These are phyloP conservation scores for Apteryx owenii DNA, from an alignment of 2,113 vertebrate genomes.

Conservation along the genomic window DNA sequence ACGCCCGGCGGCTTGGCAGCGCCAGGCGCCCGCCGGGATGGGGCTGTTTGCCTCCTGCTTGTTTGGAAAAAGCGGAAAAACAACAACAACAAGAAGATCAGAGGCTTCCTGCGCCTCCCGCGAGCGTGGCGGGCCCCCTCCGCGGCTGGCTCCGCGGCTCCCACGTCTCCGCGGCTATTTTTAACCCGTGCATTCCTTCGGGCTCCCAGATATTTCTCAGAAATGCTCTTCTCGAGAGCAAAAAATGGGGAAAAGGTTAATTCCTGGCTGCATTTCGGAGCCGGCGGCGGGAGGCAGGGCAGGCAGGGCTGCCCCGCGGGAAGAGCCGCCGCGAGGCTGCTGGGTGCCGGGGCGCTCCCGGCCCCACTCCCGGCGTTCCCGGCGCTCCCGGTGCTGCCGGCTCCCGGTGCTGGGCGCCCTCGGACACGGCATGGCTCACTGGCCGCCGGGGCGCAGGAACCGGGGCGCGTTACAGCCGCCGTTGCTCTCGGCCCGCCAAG, in stretches of 20 bases:
- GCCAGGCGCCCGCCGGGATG: too few relatives aligned
- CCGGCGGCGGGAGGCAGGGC: accelerated
- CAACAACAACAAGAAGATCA: neutral
- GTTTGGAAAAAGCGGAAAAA: neutral
- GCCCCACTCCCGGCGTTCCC: too few relatives aligned
- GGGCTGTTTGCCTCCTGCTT: neutral
- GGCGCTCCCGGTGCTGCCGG: too few relatives aligned
- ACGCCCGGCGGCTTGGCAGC: too few relatives aligned
- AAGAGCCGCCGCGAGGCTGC: too few relatives aligned
- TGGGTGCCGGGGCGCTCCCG: neutral
- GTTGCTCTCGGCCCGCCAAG: neutral
- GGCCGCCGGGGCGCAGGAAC: too few relatives aligned
- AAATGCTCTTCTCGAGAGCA: neutral
- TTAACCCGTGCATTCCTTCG: neutral
- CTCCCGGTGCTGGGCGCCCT: too few relatives aligned
- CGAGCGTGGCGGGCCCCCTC: too few relatives aligned
- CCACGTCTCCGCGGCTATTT: neutral
- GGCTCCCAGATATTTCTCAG: neutral
- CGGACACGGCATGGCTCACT: too few relatives aligned
- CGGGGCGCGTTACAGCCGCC: too few relatives aligned
- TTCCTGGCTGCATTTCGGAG: accelerated
- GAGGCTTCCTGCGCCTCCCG: too few relatives aligned
- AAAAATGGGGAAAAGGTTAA: neutral
- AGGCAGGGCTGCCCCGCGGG: neutral
- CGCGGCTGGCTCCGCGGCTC: neutral